A percentile compares a stretch with the other conserved stretches of the same genome.
phyloP scores from a whole-genome alignment of 1,140 invertebrate genomes.

The Musca vetustissima region DNA sequence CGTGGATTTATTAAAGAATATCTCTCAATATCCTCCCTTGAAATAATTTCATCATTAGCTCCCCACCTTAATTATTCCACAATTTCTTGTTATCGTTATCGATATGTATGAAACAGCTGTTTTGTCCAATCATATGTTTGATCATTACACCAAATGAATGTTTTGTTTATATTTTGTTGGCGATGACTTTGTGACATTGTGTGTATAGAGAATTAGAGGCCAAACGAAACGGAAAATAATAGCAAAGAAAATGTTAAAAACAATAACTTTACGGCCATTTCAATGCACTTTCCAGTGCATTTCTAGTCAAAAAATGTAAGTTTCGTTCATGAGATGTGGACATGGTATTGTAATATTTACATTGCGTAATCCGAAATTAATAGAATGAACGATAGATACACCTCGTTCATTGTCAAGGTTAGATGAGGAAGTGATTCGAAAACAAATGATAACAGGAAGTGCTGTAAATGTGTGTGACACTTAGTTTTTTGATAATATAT shows the following conservation, averaged over 20 bases:
- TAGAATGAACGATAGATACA: background rate
- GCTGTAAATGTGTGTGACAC: background rate
- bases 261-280: background rate
- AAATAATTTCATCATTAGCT: no score
- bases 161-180: conserved; percentile 2
- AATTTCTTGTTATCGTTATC: no score
- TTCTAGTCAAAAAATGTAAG: conserved; percentile 11
- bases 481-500: no score
- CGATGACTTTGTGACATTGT: background rate
- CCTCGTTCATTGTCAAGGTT: conserved; percentile 10
- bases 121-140: no score
- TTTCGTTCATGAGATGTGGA: background rate
- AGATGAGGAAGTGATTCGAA: conserved; percentile 16
- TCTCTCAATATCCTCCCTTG: no score
- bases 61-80: no score
- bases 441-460: background rate
- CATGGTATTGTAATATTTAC: conserved; percentile 1
- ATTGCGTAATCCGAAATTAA: conserved; percentile 8
- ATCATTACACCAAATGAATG: no score
- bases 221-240: no score
- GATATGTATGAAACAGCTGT: no score
- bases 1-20: no score
- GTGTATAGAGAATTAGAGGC: background rate
- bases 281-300: background rate
- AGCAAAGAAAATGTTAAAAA: conserved; percentile 1